Percentiles rank a stretch among this genome's conserved stretches.
Evolutionary conservation across 2,797 vertebrate species (phyloP).

Genomic region (Etheostoma perlongum): DNA sequence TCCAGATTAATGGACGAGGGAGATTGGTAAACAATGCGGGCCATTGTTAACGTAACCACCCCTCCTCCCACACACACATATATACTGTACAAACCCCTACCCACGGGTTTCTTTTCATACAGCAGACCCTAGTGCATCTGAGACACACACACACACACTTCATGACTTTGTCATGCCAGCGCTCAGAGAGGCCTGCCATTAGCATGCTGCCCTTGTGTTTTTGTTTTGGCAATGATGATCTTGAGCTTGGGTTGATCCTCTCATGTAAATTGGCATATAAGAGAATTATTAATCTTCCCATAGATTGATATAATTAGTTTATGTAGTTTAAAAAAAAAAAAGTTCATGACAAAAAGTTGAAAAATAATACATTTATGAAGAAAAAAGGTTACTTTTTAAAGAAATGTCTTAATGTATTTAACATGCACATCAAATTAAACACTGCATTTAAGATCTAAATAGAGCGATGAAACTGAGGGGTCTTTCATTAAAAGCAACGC

Average conservation of each 20-base stretch:
- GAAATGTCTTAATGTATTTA: background rate
- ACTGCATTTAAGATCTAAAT: constrained; percentile 10
- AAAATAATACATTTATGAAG: background rate
- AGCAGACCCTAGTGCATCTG: constrained; percentile 43
- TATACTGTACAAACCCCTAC: constrained; percentile 29
- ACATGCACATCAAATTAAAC: constrained; percentile 8
- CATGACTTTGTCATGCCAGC: constrained; percentile 34
- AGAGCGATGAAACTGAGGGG: constrained; percentile 20
- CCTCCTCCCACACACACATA: constrained; percentile 23
- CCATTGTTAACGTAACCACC: constrained; percentile 76
- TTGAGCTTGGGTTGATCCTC: constrained; percentile 14
- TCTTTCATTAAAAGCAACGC: constrained; percentile 53
- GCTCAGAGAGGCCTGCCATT: constrained; percentile 54
- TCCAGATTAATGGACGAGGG: constrained; percentile 84
- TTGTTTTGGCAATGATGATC: constrained; percentile 22
- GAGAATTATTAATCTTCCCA: background rate
- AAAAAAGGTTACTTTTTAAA: background rate
- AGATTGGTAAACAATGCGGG: constrained; percentile 83
- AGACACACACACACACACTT: constrained; percentile 19
- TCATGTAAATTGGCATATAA: background rate
- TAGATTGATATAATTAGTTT: background rate
- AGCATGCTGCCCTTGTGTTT: constrained; percentile 47
- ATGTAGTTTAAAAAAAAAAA: background rate
- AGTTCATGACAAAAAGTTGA: background rate
- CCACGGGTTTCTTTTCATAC: constrained; percentile 68